Percentiles rank a stretch among this genome's conserved stretches.
Conservation (phyloP, 2,797 vertebrate species). For the Buphagus erythrorhynchus region DNA sequence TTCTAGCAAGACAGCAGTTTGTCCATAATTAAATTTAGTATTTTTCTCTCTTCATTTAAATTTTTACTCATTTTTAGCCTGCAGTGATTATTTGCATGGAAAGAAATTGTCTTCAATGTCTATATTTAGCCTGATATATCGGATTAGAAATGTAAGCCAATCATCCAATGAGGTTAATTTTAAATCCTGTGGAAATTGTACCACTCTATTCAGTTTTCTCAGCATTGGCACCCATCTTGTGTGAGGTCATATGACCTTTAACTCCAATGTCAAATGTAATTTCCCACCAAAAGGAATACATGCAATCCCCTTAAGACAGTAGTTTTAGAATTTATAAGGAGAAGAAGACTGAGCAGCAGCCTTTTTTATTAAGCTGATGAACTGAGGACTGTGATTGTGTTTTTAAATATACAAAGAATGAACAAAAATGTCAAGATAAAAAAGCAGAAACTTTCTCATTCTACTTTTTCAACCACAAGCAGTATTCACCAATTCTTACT, state of each 20-base stretch:
- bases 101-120: conserved; percentile 42
- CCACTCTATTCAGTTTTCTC: conserved; percentile 27
- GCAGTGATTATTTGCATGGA: conserved; percentile 14
- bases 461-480: background rate
- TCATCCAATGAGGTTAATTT: conserved; percentile 62
- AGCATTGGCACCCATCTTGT: background rate
- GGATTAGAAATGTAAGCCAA: conserved; percentile 69
- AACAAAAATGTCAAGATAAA: background rate
- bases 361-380: background rate
- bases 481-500: background rate
- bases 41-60: conserved; percentile 5
- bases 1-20: background rate
- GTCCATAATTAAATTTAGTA: background rate
- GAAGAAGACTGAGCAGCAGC: background rate
- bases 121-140: conserved; percentile 60
- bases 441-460: background rate
- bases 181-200: conserved; percentile 46
- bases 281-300: background rate
- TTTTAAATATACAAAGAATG: background rate
- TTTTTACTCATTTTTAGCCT: background rate
- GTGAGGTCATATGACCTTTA: background rate
- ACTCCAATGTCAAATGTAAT: background rate
- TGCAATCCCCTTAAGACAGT: background rate
- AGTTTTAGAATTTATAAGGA: background rate
- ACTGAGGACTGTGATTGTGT: background rate